Evolutionary conservation across 2,888 invertebrate species (phyloP).

Genomic region (Bugulina stolonifera): DNA sequence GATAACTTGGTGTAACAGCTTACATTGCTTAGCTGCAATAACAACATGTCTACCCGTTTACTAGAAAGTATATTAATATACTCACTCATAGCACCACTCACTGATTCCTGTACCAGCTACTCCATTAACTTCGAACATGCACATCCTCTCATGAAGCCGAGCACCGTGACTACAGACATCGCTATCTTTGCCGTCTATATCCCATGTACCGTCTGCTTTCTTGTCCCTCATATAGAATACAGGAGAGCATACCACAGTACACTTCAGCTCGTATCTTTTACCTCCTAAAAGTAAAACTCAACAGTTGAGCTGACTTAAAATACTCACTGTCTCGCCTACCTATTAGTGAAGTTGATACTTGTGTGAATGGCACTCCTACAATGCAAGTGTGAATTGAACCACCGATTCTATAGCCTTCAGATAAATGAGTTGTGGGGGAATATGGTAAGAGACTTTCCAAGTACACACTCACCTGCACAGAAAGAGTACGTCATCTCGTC

Average conservation of each 20-base stretch:
- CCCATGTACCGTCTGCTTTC: conserved; percentile 14
- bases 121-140: conserved; percentile 41
- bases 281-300: conserved; percentile 33
- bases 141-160: conserved; percentile 43
- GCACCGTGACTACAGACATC: conserved; percentile 37
- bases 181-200: background rate
- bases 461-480: conserved; percentile 40
- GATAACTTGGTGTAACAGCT: no score
- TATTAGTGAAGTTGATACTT: no score
- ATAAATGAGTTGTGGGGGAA: no score
- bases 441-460: no score
- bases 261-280: conserved; percentile 34
- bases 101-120: conserved; percentile 46
- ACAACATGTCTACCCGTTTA: no score
- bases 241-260: conserved; percentile 29
- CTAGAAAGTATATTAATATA: background rate
- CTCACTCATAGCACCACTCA: conserved; percentile 48
- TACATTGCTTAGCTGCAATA: no score
- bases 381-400: no score
- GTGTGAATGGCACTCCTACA: no score
- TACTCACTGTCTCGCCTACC: no score
- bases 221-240: conserved; percentile 33
- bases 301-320: no score
- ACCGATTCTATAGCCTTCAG: no score
- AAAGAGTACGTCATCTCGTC: conserved; percentile 38